Evolutionary conservation across 2,797 vertebrate genomes (phyloP).

Genomic region (Enteromius radiatus): DNA sequence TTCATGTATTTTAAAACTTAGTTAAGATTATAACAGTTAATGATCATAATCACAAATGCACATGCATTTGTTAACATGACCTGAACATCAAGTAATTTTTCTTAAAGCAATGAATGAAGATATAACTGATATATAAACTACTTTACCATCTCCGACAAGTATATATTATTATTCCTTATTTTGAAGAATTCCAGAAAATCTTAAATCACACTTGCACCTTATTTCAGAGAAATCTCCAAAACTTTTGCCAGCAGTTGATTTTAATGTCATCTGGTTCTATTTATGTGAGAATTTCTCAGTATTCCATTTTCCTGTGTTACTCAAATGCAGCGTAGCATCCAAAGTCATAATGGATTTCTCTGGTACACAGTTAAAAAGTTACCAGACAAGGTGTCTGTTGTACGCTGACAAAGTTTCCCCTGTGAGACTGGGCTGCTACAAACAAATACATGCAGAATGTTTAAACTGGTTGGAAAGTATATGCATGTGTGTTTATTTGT

Average conservation of each 20-base stretch:
- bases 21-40: not conserved
- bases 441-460: not conserved
- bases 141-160: not conserved
- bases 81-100: not conserved
- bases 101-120: not conserved
- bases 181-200: not conserved
- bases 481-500: not conserved
- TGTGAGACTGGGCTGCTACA: not conserved
- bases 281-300: not conserved
- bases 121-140: not conserved
- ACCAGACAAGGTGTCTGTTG: not conserved
- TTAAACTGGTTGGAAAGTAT: slow-evolving; percentile 2
- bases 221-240: not conserved
- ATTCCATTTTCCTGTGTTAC: not conserved
- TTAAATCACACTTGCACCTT: not conserved
- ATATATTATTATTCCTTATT: not conserved
- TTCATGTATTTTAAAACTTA: not conserved
- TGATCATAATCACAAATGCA: not conserved
- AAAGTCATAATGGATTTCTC: not conserved
- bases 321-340: not conserved
- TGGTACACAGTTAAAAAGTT: not conserved
- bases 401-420: not conserved
- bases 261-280: not conserved
- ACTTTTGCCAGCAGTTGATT: not conserved
- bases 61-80: not conserved